Evolutionary conservation across 2,113 vertebrate genomes (phyloP), one percentile per base, ranked within the genome.

Genomic region (Phylloscopus trochilus): DNA sequence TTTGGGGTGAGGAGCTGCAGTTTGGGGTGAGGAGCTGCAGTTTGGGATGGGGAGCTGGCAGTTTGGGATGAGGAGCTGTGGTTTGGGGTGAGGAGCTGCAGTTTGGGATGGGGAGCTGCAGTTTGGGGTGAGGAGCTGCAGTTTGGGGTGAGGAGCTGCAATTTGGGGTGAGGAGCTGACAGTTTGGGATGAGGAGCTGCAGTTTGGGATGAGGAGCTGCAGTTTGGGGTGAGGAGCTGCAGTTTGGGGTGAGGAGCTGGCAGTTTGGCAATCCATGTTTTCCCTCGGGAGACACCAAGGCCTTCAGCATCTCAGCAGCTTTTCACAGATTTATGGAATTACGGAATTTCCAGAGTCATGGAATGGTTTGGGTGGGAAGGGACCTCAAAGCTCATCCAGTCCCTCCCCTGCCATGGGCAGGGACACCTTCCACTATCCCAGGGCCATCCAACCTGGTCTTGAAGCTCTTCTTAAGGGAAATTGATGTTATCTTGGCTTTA

Each of bases 401-500:
- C 11, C 62, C 19, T n/a, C 37, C 31, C 21, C 31, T 73, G 27
- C 67, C 44, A 11, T 24, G 60, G 52, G 15, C 69, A 75, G 62
- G 7, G 17, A 60, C 69, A 68, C 3, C 3, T 75, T 2, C n/a
- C 20, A 6, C 30, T 2, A 0, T n/a, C 39, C 46, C 62, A 53
- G n/a, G 11, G 0, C 37, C 0, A 0, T 59, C 86, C 53, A 75
- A 0, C n/a, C n/a, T 35, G 63, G 14, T 1, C 15, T 23, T 22
- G n/a, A 31, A 52, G 53, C n/a, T 79, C 85, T 68, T 49, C 33
- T 37, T 23, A 15, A 41, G 26, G 46, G 47, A 76, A 2, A 4
- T 15, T 13, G 41, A 13, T 55, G 3, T 66, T 47, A 7, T 2
- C 26, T 35, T 8, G 6, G 19, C 35, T 62, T 41, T 23, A 2